These are phyloP conservation scores for Varroa destructor DNA, from an alignment of 1,140 invertebrate genomes.

Conservation along the genomic window DNA sequence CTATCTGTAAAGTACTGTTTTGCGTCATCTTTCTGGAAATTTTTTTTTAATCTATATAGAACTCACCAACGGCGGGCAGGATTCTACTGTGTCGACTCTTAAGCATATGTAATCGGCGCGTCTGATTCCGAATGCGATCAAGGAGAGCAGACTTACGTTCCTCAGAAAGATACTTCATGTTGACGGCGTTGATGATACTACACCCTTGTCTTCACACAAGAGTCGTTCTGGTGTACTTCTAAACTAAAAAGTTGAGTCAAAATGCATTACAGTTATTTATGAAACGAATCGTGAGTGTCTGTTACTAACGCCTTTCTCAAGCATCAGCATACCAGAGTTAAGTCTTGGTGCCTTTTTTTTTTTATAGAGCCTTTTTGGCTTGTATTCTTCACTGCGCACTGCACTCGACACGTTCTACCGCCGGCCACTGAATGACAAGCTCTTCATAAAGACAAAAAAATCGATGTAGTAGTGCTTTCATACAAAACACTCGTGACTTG, in stretches of 20 bases:
- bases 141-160: neutral
- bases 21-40: too few species aligned
- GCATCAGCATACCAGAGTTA: too few species aligned
- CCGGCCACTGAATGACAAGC: neutral
- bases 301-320: too few species aligned
- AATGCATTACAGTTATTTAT: too few species aligned
- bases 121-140: conserved; percentile 5
- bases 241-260: too few species aligned
- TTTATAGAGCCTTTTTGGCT: too few species aligned
- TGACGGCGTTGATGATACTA: neutral
- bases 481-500: neutral
- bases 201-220: neutral
- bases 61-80: neutral
- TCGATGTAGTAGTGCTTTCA: neutral
- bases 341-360: too few species aligned
- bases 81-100: conserved; percentile 6
- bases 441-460: neutral
- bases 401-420: too few species aligned
- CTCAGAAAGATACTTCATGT: conserved; percentile 17
- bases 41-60: neutral
- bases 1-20: too few species aligned
- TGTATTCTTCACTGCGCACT: too few species aligned
- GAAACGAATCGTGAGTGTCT: too few species aligned
- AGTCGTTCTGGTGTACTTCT: too few species aligned
- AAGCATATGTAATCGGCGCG: conserved; percentile 7